Evolutionary conservation across 2,113 vertebrate genomes (phyloP).

Genomic region (Oreochromis niloticus): DNA sequence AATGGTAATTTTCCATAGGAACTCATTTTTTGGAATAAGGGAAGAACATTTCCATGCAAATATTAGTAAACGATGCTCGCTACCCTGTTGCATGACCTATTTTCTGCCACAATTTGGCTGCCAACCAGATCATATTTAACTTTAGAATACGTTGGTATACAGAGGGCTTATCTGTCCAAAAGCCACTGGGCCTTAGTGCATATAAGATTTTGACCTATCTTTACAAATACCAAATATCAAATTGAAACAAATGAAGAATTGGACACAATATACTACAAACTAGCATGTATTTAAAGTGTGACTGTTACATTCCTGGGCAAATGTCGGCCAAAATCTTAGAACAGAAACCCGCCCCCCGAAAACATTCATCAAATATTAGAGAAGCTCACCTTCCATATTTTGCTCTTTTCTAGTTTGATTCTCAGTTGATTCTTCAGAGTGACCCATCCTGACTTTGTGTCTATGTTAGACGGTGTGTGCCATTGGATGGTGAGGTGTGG

Average conservation of each 20-base stretch:
- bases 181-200: not conserved
- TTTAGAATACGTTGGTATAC: no score
- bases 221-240: not conserved
- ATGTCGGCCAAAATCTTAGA: not conserved
- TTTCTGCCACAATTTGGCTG: no score
- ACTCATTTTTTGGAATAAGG: not conserved
- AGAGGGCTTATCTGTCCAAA: not conserved
- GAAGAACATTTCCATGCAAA: not conserved
- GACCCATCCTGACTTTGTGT: slow-evolving; percentile 73
- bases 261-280: not conserved
- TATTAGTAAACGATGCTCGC: no score
- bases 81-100: no score
- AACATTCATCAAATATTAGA: not conserved
- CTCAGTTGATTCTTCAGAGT: slow-evolving; percentile 78
- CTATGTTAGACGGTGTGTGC: slow-evolving; percentile 67
- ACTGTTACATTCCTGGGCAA: not conserved
- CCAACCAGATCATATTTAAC: no score
- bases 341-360: no score
- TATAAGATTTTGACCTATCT: not conserved
- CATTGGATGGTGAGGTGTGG: slow-evolving; percentile 62
- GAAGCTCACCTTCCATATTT: slow-evolving; percentile 74
- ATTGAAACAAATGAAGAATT: not conserved
- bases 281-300: not conserved
- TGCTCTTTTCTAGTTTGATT: slow-evolving; percentile 64
- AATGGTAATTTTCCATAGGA: not conserved